Percentiles rank a stretch among this genome's conserved stretches.
phyloP scores from a whole-genome alignment of 2,113 vertebrate genomes.

The Acanthisitta chloris region DNA sequence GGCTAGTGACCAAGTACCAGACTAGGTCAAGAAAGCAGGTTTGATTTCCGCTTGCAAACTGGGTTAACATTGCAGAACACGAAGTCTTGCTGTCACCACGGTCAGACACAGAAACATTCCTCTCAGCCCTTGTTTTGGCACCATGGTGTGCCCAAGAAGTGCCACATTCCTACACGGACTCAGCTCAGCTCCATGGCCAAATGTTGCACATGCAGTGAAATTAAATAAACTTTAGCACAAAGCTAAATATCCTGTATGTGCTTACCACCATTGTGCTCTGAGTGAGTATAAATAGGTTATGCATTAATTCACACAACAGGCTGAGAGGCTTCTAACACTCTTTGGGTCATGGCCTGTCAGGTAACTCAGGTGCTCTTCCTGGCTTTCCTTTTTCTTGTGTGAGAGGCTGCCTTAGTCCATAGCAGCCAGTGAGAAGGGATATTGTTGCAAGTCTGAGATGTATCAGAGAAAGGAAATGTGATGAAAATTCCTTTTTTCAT shows the following conservation, averaged over 20 bases:
- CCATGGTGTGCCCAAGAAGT: accelerated
- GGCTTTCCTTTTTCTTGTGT: neutral
- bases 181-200: neutral
- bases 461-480: neutral
- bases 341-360: neutral
- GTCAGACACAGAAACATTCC: neutral
- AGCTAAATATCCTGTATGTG: accelerated
- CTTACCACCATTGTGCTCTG: neutral
- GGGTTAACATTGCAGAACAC: neutral
- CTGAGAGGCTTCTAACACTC: neutral
- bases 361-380: neutral
- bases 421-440: neutral
- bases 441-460: neutral
- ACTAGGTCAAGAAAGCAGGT: neutral
- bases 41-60: neutral
- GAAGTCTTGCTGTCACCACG: neutral
- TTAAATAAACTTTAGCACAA: neutral
- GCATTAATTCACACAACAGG: neutral
- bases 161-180: neutral
- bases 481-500: neutral
- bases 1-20: neutral
- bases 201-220: accelerated
- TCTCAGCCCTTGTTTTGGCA: neutral
- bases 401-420: neutral
- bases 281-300: neutral